Evolutionary conservation across 2,113 vertebrate species (phyloP).

Genomic region (Caretta caretta): DNA sequence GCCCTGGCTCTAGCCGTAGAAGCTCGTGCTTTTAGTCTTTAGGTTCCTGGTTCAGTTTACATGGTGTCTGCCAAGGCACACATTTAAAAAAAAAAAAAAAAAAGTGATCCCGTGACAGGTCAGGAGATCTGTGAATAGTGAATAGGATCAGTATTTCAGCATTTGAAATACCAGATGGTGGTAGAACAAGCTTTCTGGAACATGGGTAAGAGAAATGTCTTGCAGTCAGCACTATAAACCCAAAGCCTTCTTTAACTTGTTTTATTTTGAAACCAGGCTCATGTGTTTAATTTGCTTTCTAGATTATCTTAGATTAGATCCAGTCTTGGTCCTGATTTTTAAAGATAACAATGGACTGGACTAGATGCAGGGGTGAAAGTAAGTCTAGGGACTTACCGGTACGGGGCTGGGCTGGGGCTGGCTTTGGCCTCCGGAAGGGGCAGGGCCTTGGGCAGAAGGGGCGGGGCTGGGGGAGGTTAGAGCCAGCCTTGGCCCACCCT

Average conservation of each 20-base stretch:
- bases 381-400: no score
- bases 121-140: neutral
- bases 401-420: no score
- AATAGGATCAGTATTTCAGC: neutral
- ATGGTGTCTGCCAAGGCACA: neutral
- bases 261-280: neutral
- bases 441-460: no score
- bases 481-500: no score
- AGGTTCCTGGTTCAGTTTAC: neutral
- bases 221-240: neutral
- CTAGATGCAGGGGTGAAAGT: neutral
- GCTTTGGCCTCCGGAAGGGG: no score
- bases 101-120: neutral
- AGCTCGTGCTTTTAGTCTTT: neutral
- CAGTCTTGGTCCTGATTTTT: neutral
- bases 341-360: neutral
- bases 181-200: neutral
- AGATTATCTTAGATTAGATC: neutral
- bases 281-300: neutral
- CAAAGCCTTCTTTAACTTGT: neutral
- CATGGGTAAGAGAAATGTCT: neutral
- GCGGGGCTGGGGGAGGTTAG: no score
- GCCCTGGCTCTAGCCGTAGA: neutral
- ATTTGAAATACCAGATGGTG: neutral
- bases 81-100: neutral